A percentile compares a stretch with the other conserved stretches of the same genome.
These are phyloP conservation scores for Agonopterix heracliana DNA, from an alignment of 2,888 invertebrate genomes.

Conservation along the genomic window DNA sequence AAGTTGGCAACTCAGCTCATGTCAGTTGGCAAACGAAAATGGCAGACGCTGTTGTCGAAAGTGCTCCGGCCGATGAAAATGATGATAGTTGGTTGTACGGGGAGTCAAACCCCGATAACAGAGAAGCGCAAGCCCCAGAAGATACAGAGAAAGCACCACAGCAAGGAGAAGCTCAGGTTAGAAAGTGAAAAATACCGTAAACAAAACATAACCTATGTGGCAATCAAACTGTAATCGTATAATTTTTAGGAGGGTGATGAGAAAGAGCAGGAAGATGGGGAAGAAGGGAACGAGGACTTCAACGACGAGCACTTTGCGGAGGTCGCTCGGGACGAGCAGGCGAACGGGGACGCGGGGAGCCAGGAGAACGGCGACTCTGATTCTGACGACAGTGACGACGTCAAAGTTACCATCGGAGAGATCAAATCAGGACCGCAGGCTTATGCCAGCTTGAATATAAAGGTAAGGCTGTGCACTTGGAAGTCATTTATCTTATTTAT, in stretches of 20 bases:
- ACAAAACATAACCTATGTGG: constrained; percentile 2
- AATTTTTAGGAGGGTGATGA: constrained; percentile 48
- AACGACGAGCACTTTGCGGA: constrained; percentile 70
- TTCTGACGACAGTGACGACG: constrained; percentile 88
- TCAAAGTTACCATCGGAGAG: constrained; percentile 95
- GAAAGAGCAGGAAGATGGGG: constrained; percentile 65
- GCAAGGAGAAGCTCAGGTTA: constrained; percentile 18
- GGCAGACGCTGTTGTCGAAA: constrained; percentile 57
- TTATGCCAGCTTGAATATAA: constrained; percentile 84
- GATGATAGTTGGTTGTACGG: constrained; percentile 94
- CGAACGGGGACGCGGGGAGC: constrained; percentile 64
- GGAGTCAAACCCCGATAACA: constrained; percentile 78
- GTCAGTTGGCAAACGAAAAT: constrained; percentile 29
- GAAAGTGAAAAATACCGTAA: constrained; percentile 11
- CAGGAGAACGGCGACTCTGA: constrained; percentile 76
- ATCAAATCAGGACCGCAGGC: constrained; percentile 85
- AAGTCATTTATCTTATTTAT: not conserved
- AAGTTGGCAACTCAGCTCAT: not conserved
- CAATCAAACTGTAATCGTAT: not conserved
- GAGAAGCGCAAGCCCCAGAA: constrained; percentile 15
- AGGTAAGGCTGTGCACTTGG: constrained; percentile 41
- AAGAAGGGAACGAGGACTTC: constrained; percentile 60
- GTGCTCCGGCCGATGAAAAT: constrained; percentile 76
- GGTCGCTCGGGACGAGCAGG: constrained; percentile 49
- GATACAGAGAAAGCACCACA: constrained; percentile 26